These are phyloP conservation scores for Potorous gilbertii DNA, from an alignment of 2,797 vertebrate species.

Conservation along the genomic window DNA sequence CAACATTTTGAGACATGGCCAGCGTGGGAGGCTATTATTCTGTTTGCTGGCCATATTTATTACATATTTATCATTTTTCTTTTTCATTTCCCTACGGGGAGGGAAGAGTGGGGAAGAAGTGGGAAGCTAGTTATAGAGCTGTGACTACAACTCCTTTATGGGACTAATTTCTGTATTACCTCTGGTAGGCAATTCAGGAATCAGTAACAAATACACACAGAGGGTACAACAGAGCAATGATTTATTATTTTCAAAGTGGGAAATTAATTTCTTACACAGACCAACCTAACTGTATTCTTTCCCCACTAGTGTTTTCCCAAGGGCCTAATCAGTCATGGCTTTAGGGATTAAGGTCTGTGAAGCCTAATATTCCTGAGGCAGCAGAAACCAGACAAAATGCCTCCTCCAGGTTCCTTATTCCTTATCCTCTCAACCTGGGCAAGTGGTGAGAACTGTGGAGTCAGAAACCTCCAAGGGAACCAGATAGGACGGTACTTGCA, in stretches of 20 bases:
- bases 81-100: neutral
- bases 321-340: neutral
- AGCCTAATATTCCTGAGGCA: neutral
- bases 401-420: neutral
- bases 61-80: neutral
- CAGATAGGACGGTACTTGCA: conserved; percentile 47
- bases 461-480: conserved; percentile 48
- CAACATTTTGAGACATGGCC: neutral
- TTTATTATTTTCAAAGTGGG: conserved; percentile 10
- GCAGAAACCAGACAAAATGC: accelerated
- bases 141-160: neutral
- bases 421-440: conserved; percentile 40
- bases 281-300: neutral
- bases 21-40: neutral
- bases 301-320: neutral
- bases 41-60: neutral
- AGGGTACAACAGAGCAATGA: neutral
- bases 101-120: neutral
- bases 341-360: neutral
- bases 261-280: neutral
- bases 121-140: neutral
- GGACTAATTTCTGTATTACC: neutral
- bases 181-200: neutral
- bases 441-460: conserved; percentile 36
- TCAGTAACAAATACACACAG: neutral